Base-by-base conservation (phyloP, 1,140 invertebrate genomes). In the Uloborus diversus region DNA sequence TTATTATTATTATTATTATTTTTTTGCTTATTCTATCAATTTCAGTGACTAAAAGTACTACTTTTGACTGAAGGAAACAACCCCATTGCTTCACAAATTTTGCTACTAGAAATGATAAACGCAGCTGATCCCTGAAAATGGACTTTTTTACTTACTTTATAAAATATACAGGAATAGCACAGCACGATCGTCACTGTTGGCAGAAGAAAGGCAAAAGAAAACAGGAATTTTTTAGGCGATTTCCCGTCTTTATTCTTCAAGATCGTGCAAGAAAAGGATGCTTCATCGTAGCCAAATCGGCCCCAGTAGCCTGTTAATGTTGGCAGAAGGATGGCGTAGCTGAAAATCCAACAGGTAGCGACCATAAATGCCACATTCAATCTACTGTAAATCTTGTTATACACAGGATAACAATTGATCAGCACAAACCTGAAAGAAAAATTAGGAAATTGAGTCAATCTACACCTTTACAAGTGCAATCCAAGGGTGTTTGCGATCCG, bases 221-320 rank as follows among this genome's bases (percentile, higher is more conserved):
- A 95, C 0, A 95, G 87, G 53, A 93, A 91, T 85, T 95, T 94
- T 87, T 95, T 95, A 0, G 94, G 94, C 3, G 94, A 95, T 56
- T 86, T 88, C 25, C 88, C 90, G 17, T 91, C 90, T 81, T 93
- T 89, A 81, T 91, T 90, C 69, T 83, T 85, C 4, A 95, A 87
- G 68, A 96, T 94, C 1, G 94, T 96, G 86, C 94, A 96, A 0
- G 93, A 95, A 85, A 95, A 95, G 1, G 93, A 94, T 2, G 89
- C 87, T 7, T 42, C 86, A 80, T 95, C 92, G 11, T 95, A 87
- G 0, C 94, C 94, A 79, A 96, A 87, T 70, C 89, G 89, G 4
- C 94, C 94, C 94, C 94, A 95, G 1, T 93, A 85, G 17, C 91
- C 93, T 3, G 93, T 83, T 32, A 94, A 86, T 0, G 94, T 93